phyloP scores from a whole-genome alignment of 1,140 invertebrate genomes.

The Gonioctena quinquepunctata region DNA sequence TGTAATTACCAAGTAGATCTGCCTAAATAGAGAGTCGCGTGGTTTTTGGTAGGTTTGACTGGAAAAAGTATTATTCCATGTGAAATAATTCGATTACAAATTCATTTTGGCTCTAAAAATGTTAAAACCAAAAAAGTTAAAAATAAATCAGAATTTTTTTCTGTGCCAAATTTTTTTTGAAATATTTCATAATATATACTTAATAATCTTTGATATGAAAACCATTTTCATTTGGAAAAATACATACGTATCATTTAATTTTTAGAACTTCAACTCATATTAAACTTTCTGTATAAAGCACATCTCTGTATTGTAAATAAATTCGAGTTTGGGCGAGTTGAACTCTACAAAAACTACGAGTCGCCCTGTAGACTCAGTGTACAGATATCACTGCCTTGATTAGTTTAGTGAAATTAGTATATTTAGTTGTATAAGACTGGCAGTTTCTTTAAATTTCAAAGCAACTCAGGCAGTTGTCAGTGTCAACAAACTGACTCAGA shows the following conservation, averaged over 20 bases:
- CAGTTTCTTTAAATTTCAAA: conserved; percentile 26
- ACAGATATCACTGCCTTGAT: conserved; percentile 49
- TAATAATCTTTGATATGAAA: neutral
- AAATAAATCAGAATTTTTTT: too few species aligned
- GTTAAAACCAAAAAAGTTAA: too few species aligned
- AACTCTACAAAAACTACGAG: conserved; percentile 17
- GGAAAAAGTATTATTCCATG: neutral
- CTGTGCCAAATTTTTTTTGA: too few species aligned
- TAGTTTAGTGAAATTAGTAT: conserved; percentile 41
- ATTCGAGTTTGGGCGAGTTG: neutral
- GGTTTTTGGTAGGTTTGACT: conserved; percentile 11
- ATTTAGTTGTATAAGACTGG: conserved; percentile 48
- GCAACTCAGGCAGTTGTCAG: conserved; percentile 22
- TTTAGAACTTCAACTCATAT: conserved; percentile 25
- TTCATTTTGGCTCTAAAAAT: too few species aligned
- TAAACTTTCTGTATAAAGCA: neutral
- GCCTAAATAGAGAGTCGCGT: conserved; percentile 35
- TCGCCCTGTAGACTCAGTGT: conserved; percentile 39
- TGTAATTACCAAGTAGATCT: conserved; percentile 42
- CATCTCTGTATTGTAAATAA: neutral
- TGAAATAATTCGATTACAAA: neutral
- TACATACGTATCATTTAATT: conserved; percentile 14
- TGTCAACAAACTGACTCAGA: neutral
- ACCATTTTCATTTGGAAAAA: neutral
- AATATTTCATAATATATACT: too few species aligned